A percentile compares a stretch with the other conserved stretches of the same genome.
Conservation (phyloP, 2,113 vertebrate genomes). For the Ammospiza nelsoni region DNA sequence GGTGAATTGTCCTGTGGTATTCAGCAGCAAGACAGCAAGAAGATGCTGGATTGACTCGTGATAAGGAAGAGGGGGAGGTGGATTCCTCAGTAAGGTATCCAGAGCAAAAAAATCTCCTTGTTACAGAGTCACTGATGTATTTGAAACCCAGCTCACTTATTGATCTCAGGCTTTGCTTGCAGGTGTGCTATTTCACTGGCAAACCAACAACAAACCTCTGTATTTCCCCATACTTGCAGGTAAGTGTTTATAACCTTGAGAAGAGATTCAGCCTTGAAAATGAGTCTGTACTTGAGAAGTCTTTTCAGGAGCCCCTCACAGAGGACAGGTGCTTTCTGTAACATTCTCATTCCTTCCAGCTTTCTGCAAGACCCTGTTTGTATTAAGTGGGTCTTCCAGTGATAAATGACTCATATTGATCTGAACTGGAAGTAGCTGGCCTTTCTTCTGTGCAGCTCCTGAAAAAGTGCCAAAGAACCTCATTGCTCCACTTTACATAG, state of each 20-base stretch:
- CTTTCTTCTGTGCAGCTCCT: not conserved
- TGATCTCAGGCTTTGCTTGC: not conserved
- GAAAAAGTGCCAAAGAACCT: slow-evolving; percentile 7
- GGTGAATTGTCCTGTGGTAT: too few species aligned
- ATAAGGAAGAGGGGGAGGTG: fast-evolving
- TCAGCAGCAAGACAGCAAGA: not conserved
- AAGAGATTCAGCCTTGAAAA: not conserved
- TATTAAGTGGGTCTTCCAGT: not conserved
- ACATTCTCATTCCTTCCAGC: not conserved
- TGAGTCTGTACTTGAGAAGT: not conserved
- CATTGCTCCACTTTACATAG: not conserved
- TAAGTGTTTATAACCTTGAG: not conserved
- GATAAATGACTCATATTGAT: not conserved
- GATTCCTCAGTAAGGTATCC: not conserved
- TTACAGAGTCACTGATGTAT: not conserved
- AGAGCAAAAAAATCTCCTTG: not conserved
- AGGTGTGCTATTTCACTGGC: not conserved
- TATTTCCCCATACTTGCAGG: not conserved
- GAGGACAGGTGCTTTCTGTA: not conserved
- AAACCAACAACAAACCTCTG: not conserved
- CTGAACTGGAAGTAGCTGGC: not conserved
- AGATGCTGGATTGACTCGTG: not conserved
- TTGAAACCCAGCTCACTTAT: not conserved
- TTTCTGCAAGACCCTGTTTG: not conserved
- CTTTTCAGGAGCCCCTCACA: not conserved